Conservation (phyloP, 2,888 invertebrate genomes). For the Agrenia bidenticulata region DNA sequence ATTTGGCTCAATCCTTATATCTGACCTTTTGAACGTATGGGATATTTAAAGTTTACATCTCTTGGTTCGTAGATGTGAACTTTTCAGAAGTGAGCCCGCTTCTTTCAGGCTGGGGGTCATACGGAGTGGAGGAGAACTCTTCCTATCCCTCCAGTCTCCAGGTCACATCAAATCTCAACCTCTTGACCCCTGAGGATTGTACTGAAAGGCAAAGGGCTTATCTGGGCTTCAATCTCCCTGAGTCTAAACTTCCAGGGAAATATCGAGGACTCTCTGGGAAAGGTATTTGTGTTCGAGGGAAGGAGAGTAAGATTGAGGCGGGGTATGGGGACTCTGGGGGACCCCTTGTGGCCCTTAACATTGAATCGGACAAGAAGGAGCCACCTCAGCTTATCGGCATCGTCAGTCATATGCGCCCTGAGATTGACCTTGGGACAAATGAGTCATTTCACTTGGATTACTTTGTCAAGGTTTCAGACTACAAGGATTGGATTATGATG, state of each 20-base stretch:
- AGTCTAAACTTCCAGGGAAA: constrained; percentile 28
- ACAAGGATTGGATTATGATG: constrained; percentile 41
- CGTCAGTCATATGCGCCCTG: constrained; percentile 41
- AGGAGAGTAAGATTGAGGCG: constrained; percentile 30
- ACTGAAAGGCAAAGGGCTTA: constrained; percentile 30
- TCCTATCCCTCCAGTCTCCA: constrained; percentile 43
- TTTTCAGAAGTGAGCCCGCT: constrained; percentile 20
- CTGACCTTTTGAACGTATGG: no score
- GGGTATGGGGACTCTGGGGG: constrained; percentile 46
- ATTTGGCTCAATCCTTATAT: background rate
- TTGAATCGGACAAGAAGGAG: background rate
- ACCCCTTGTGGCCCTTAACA: constrained; percentile 19
- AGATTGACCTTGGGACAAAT: constrained; percentile 29
- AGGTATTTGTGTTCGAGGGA: constrained; percentile 39
- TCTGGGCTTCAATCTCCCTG: constrained; percentile 23
- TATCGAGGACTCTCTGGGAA: constrained; percentile 28
- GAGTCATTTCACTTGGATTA: constrained; percentile 39
- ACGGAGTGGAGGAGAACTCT: constrained; percentile 34
- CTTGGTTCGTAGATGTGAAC: constrained; percentile 23
- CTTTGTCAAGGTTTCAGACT: constrained; percentile 37
- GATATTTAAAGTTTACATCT: background rate
- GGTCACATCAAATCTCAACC: constrained; percentile 29
- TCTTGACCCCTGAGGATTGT: constrained; percentile 33
- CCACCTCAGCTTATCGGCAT: constrained; percentile 25
- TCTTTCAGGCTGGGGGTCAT: constrained; percentile 44